Percentiles rank a stretch among this genome's conserved stretches.
These are phyloP conservation scores for Uloborus plumipes DNA, from an alignment of 2,888 invertebrate genomes.

Conservation along the genomic window DNA sequence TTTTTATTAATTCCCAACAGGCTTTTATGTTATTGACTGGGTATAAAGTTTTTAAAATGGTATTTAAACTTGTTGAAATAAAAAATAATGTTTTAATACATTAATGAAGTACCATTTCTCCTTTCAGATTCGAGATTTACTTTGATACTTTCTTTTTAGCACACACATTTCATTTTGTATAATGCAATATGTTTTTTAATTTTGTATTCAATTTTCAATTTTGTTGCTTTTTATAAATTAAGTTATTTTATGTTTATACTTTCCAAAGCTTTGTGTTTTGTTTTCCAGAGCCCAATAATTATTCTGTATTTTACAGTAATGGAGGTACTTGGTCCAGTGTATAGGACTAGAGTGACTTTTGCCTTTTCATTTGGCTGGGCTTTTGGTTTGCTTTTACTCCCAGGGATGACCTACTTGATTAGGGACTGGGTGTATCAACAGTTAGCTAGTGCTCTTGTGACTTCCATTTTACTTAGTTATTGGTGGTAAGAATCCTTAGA, in stretches of 20 bases:
- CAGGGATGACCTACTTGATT: conserved; percentile 54
- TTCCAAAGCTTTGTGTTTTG: too few relatives aligned
- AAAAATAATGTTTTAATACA: too few relatives aligned
- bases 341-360: conserved; percentile 61
- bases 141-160: background rate
- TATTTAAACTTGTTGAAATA: too few relatives aligned
- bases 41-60: too few relatives aligned
- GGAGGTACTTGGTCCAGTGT: conserved; percentile 59
- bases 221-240: background rate
- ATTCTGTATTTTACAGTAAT: conserved; percentile 39
- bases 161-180: background rate
- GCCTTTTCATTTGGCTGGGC: conserved; percentile 64
- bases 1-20: too few relatives aligned
- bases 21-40: too few relatives aligned
- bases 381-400: conserved; percentile 48
- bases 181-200: background rate
- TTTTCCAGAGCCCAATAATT: background rate
- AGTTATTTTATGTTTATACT: background rate
- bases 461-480: conserved; percentile 54
- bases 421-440: conserved; percentile 59
- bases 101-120: too few relatives aligned
- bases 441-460: conserved; percentile 45
- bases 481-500: conserved; percentile 45
- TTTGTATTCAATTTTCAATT: background rate
- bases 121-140: too few relatives aligned